These are phyloP conservation scores for Drepana arcuata DNA, from an alignment of 1,140 invertebrate species.

Conservation along the genomic window DNA sequence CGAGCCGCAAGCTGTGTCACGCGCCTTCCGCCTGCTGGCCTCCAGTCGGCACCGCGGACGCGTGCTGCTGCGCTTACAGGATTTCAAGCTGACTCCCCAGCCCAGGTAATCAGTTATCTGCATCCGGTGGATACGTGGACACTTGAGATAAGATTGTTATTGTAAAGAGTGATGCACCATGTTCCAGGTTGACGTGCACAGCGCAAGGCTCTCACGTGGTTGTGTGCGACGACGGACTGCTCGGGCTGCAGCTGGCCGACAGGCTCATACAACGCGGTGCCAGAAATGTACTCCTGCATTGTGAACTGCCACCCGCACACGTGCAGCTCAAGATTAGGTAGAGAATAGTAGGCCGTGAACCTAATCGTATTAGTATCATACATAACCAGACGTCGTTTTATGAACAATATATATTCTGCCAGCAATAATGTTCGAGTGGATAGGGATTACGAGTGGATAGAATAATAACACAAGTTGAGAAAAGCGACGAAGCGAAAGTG, in stretches of 20 bases:
- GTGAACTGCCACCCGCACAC: background rate
- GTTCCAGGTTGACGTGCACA: conserved; percentile 5
- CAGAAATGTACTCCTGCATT: conserved; percentile 2
- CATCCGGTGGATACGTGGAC: background rate
- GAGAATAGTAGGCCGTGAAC: too few species aligned
- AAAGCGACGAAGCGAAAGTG: too few species aligned
- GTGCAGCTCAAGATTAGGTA: background rate
- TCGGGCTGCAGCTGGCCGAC: conserved; percentile 3
- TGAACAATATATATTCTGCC: too few species aligned
- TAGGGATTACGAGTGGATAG: too few species aligned
- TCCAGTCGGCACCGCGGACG: conserved; percentile 6
- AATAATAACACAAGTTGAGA: too few species aligned
- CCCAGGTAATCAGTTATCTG: too few species aligned
- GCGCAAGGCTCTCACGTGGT: conserved; percentile 3
- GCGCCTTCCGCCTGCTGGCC: conserved; percentile 4
- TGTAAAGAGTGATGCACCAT: background rate
- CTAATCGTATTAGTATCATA: too few species aligned
- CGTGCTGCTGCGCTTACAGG: conserved; percentile 3
- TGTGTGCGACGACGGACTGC: background rate
- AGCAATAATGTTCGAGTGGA: too few species aligned
- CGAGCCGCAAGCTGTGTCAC: background rate
- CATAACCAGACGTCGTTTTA: too few species aligned
- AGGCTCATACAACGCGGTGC: conserved; percentile 7
- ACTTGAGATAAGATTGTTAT: background rate
- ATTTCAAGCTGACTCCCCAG: background rate